phyloP scores from a whole-genome alignment of 2,797 vertebrate genomes.

The Leuciscus waleckii region DNA sequence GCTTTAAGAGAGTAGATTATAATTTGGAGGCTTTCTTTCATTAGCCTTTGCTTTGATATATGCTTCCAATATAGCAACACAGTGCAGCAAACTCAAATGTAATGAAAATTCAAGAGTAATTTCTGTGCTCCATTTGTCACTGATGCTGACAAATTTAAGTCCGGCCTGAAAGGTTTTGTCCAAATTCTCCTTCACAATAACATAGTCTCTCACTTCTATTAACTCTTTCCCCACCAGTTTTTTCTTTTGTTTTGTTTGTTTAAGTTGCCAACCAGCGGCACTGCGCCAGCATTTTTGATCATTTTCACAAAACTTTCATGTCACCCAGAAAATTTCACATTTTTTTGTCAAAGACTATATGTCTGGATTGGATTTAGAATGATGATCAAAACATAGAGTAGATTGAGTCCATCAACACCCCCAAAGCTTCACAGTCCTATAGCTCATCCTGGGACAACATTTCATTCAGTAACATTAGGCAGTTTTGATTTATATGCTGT shows the following conservation, averaged over 20 bases:
- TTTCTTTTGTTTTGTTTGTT: background rate
- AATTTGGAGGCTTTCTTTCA: constrained; percentile 38
- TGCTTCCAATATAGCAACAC: constrained; percentile 29
- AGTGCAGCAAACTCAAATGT: constrained; percentile 39
- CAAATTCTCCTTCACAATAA: constrained; percentile 6
- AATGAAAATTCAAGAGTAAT: constrained; percentile 52
- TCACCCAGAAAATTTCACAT: background rate
- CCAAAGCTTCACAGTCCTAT: background rate
- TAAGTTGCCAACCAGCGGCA: background rate
- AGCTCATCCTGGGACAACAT: background rate
- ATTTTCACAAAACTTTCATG: background rate
- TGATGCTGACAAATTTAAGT: constrained; percentile 38
- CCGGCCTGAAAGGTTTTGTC: constrained; percentile 18
- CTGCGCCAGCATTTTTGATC: background rate
- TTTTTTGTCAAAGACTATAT: background rate
- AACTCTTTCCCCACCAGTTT: background rate
- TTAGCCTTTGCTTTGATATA: constrained; percentile 45
- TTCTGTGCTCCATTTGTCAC: constrained; percentile 27
- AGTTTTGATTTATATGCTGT: background rate
- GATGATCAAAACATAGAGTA: background rate
- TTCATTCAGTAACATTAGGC: background rate
- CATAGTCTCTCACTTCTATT: background rate
- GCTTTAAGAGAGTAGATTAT: constrained; percentile 36
- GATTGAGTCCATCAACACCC: background rate
- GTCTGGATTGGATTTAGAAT: background rate